Evolutionary conservation across 2,888 invertebrate species (phyloP), one percentile per base, ranked within the genome.

Genomic region (Carabus problematicus): DNA sequence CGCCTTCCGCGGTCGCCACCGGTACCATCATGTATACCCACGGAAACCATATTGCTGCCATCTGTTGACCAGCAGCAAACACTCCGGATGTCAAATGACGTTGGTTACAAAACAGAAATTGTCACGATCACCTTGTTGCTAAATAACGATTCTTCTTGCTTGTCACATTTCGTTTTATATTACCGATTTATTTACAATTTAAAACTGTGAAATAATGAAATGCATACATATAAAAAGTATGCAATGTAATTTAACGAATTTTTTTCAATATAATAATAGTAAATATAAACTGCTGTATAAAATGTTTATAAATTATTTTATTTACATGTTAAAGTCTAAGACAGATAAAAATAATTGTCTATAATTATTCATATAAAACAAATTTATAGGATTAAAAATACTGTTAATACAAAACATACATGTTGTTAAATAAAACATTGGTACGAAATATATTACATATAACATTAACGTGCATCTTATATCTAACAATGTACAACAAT

Each of bases 331-430:
- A 52, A 11, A 64, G 52, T 40, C 52, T 67, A 29, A 6, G 6
- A 67, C 67, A 60, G 41, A 67, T 67, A 67, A 67, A n/a, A 67
- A 59, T 67, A 59, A 39, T 56, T 56, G 40, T 39, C 7, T 56
- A 9, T 8, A 56, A 56, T 54, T 56, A 3, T 6, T 3, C 6
- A 59, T 59, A 59, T 59, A 59, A 42, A 41, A 59, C 59, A 42
- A 41, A 12, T 39, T 40, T n/a, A 12, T 58, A 55, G 40, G 16
- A 49, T 49, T 29, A 12, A 19, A 19, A 18, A 7, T 14, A 54
- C 54, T 16, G 43, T 64, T 47, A 58, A 59, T 66, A 60, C 29
- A 55, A 64, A 60, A 67, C 52, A 67, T 54, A 29, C 29, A 6
- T 29, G 29, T 29, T 29, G 6, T 29, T 29, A 29, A 29, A 29